Conservation (phyloP, 2,888 invertebrate genomes). For the Drosophila atripex region DNA sequence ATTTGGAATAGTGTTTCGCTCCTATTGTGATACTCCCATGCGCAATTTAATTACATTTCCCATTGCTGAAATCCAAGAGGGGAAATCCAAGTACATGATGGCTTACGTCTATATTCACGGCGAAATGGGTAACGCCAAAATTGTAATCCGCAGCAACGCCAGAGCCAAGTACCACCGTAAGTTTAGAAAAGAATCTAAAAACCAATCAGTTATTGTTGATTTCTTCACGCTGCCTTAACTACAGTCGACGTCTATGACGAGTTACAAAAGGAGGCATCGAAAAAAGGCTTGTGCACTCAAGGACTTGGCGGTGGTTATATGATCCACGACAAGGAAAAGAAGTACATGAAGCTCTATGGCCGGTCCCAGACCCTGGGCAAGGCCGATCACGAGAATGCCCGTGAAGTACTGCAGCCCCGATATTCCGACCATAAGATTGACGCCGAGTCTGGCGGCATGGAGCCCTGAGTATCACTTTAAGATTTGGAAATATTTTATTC, state of each 20-base stretch:
- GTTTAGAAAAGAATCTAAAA: constrained; percentile 17
- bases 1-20: constrained; percentile 35
- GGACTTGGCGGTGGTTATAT: constrained; percentile 61
- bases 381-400: constrained; percentile 55
- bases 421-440: constrained; percentile 49
- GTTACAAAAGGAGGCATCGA: constrained; percentile 47
- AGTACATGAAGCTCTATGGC: constrained; percentile 58
- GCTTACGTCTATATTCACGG: constrained; percentile 62
- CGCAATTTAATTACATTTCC: constrained; percentile 45
- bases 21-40: constrained; percentile 14
- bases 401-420: constrained; percentile 25
- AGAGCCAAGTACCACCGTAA: constrained; percentile 60
- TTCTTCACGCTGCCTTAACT: not conserved
- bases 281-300: constrained; percentile 49
- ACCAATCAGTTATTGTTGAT: not conserved
- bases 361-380: constrained; percentile 53
- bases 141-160: constrained; percentile 47
- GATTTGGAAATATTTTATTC: not conserved
- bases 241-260: constrained; percentile 58
- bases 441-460: constrained; percentile 42
- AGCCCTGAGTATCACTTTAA: constrained; percentile 4
- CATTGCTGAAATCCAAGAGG: constrained; percentile 32
- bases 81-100: constrained; percentile 57
- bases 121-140: constrained; percentile 40
- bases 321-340: constrained; percentile 47